A percentile compares a stretch with the other conserved stretches of the same genome.
Evolutionary conservation across 2,888 invertebrate genomes (phyloP).

Genomic region (Rotaria sp.): DNA sequence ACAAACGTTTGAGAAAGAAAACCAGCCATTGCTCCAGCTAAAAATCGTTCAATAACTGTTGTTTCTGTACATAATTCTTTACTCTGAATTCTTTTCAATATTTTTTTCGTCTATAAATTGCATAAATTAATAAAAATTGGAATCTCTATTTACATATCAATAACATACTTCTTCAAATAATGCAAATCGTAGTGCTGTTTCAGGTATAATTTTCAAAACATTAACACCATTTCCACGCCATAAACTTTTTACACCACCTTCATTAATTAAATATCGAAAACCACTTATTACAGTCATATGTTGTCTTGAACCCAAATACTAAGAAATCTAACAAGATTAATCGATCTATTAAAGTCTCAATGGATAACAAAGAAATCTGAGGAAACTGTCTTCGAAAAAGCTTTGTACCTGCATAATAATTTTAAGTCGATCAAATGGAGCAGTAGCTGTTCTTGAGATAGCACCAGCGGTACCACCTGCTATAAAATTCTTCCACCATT

Average conservation of each 20-base stretch:
- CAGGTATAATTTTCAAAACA: slow-evolving; percentile 91
- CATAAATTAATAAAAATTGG: not conserved
- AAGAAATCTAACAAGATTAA: not conserved
- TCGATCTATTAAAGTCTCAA: not conserved
- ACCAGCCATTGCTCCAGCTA: slow-evolving; percentile 85
- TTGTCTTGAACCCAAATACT: slow-evolving; percentile 34
- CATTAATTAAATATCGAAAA: slow-evolving; percentile 72
- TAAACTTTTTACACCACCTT: slow-evolving; percentile 77
- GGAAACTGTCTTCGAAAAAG: not conserved
- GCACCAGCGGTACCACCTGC: slow-evolving; percentile 91
- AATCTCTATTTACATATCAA: not conserved
- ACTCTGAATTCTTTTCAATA: slow-evolving; percentile 56
- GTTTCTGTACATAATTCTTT: slow-evolving; percentile 64
- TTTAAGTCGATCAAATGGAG: slow-evolving; percentile 90
- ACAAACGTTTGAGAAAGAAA: slow-evolving; percentile 85
- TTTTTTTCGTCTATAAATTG: not conserved
- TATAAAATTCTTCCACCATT: slow-evolving; percentile 88
- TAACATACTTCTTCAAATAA: slow-evolving; percentile 75
- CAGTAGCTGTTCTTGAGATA: slow-evolving; percentile 88
- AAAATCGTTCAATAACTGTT: slow-evolving; percentile 77
- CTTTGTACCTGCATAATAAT: slow-evolving; percentile 58
- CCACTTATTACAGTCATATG: slow-evolving; percentile 57
- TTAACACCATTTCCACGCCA: slow-evolving; percentile 97
- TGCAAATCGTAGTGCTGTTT: slow-evolving; percentile 89
- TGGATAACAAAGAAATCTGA: not conserved